A percentile compares a stretch with the other conserved stretches of the same genome.
phyloP scores from a whole-genome alignment of 2,888 invertebrate genomes.

The Apeira syringaria region DNA sequence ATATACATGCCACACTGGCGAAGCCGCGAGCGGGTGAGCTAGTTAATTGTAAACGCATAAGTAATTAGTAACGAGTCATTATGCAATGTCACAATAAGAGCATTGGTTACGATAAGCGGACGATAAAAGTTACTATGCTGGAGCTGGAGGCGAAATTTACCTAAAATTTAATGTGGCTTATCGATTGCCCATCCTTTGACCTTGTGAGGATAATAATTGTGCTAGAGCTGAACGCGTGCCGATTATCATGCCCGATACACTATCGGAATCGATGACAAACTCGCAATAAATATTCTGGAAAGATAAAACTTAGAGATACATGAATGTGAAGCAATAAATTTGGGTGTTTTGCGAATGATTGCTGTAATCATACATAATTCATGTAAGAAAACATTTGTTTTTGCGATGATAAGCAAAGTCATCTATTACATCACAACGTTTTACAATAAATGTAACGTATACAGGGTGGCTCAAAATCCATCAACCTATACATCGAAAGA shows the following conservation, averaged over 20 bases:
- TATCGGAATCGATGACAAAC: conserved; percentile 5
- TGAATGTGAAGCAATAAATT: not conserved
- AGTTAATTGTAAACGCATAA: not conserved
- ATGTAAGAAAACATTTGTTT: not conserved
- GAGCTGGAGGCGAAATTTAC: conserved; percentile 19
- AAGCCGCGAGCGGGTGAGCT: too few relatives aligned
- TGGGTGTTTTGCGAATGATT: conserved; percentile 6
- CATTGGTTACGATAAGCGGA: conserved; percentile 21
- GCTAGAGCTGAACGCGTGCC: conserved; percentile 21
- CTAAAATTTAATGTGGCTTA: too few relatives aligned
- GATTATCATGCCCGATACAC: conserved; percentile 15
- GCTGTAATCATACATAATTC: not conserved
- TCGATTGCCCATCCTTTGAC: conserved; percentile 20
- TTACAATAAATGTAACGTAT: too few relatives aligned
- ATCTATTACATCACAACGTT: too few relatives aligned
- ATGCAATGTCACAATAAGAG: conserved; percentile 13
- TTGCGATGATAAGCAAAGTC: not conserved
- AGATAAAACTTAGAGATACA: not conserved
- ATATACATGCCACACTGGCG: too few relatives aligned
- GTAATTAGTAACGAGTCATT: not conserved
- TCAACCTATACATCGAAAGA: not conserved
- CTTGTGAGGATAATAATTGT: conserved; percentile 19
- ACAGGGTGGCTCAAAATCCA: too few relatives aligned
- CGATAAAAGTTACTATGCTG: conserved; percentile 37
- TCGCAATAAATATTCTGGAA: conserved; percentile 12